Percentiles rank a stretch among this genome's conserved stretches.
These are phyloP conservation scores for Agrotis ipsilon DNA, from an alignment of 2,888 invertebrate species.

Conservation along the genomic window DNA sequence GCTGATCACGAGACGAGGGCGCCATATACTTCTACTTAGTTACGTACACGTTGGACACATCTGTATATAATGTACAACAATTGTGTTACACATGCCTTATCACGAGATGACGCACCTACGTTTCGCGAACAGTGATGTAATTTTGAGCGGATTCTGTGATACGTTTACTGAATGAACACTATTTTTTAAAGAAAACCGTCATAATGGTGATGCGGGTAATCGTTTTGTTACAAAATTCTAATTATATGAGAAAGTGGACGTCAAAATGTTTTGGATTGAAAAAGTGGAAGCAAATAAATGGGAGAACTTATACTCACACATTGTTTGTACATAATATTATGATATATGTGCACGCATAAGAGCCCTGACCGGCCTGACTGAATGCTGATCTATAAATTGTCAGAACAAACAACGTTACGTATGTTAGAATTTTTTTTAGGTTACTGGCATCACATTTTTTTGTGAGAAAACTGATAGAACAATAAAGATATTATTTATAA, in stretches of 20 bases:
- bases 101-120: conserved; percentile 75
- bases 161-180: conserved; percentile 71
- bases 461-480: conserved; percentile 66
- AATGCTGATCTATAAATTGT: conserved; percentile 42
- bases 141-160: conserved; percentile 71
- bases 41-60: conserved; percentile 63
- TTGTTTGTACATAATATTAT: conserved; percentile 18
- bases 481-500: conserved; percentile 71
- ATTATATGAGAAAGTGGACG: neutral
- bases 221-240: neutral
- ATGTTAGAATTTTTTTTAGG: conserved; percentile 62
- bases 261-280: no score
- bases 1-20: conserved; percentile 80
- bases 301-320: neutral
- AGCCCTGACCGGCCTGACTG: conserved; percentile 11
- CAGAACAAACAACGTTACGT: conserved; percentile 47
- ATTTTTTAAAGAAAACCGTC: conserved; percentile 63
- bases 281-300: neutral
- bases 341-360: conserved; percentile 23
- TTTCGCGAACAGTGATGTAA: conserved; percentile 79
- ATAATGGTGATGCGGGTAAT: conserved; percentile 32
- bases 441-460: conserved; percentile 66
- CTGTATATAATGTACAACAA: conserved; percentile 63
- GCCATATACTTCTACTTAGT: conserved; percentile 54
- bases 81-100: conserved; percentile 74